Conservation (phyloP, 2,797 vertebrate species). For the Enteromius trimaculatus region DNA sequence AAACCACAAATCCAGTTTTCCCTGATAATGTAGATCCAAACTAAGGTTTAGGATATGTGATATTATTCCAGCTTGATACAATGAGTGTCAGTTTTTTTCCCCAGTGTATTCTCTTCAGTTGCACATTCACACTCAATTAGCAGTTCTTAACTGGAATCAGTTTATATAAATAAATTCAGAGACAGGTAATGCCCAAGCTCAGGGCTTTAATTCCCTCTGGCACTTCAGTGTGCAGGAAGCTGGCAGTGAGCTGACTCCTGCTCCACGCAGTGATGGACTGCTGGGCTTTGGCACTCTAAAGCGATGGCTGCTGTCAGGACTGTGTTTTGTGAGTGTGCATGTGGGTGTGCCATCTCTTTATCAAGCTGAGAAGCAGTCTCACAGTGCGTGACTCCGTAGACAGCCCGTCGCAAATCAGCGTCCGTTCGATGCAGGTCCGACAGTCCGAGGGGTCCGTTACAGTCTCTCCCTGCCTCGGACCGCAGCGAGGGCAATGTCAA, state of each 20-base stretch:
- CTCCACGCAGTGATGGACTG: conserved; percentile 63
- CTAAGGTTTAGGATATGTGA: background rate
- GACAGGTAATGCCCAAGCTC: conserved; percentile 53
- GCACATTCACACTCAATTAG: conserved; percentile 32
- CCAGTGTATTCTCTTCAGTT: background rate
- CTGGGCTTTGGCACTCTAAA: conserved; percentile 63
- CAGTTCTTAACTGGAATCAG: conserved; percentile 24
- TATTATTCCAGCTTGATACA: conserved; percentile 13
- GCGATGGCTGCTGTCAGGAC: conserved; percentile 58
- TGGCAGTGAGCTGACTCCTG: conserved; percentile 51
- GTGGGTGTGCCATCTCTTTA: conserved; percentile 61
- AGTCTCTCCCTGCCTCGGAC: conserved; percentile 67
- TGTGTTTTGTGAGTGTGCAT: conserved; percentile 45
- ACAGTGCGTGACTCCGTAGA: conserved; percentile 14
- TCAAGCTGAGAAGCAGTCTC: conserved; percentile 56
- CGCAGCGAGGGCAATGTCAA: conserved; percentile 41
- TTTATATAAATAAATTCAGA: conserved; percentile 63
- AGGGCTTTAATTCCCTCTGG: conserved; percentile 62
- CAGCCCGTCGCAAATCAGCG: conserved; percentile 68
- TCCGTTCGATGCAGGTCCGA: conserved; percentile 63
- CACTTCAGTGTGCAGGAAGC: conserved; percentile 40
- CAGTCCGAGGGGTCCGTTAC: conserved; percentile 53
- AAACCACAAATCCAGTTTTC: background rate
- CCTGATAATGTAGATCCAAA: conserved; percentile 14
- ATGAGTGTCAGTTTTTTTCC: background rate